Percentiles rank a stretch among this genome's conserved stretches.
phyloP scores from a whole-genome alignment of 2,113 vertebrate species.

The Ptilonorhynchus violaceus region DNA sequence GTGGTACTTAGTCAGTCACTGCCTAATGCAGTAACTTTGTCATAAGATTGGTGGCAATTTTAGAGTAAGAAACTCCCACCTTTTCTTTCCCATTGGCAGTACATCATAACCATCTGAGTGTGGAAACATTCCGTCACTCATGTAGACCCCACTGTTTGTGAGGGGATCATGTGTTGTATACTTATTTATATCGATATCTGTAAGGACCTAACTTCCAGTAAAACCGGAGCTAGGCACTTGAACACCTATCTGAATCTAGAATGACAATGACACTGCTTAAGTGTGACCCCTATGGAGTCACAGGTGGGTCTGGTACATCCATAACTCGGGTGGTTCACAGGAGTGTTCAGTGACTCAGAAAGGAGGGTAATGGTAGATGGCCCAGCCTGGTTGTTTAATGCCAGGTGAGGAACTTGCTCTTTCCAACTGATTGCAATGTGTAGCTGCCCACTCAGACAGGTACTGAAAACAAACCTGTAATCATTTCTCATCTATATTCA shows the following conservation, averaged over 20 bases:
- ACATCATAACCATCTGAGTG: not conserved
- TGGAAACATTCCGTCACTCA: not conserved
- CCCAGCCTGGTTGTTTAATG: not conserved
- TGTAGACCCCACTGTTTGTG: not conserved
- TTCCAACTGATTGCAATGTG: not conserved
- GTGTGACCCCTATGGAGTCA: not conserved
- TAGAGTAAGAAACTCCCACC: not conserved
- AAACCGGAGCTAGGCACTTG: not conserved
- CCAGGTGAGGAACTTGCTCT: not conserved
- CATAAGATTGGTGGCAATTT: not conserved
- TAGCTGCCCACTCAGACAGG: not conserved
- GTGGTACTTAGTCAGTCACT: too few species aligned
- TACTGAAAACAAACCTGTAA: not conserved
- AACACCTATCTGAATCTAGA: not conserved
- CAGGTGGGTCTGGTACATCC: not conserved
- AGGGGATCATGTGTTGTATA: not conserved
- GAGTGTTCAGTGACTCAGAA: not conserved
- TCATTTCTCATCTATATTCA: not conserved
- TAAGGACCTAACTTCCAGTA: not conserved
- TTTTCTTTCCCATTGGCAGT: not conserved
- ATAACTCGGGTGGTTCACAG: not conserved
- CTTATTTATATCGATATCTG: not conserved
- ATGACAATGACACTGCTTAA: rapidly evolving
- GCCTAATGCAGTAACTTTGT: not conserved
- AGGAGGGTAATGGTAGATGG: not conserved